phyloP scores from a whole-genome alignment of 2,113 vertebrate genomes.

The Xenotilapia longispinis region DNA sequence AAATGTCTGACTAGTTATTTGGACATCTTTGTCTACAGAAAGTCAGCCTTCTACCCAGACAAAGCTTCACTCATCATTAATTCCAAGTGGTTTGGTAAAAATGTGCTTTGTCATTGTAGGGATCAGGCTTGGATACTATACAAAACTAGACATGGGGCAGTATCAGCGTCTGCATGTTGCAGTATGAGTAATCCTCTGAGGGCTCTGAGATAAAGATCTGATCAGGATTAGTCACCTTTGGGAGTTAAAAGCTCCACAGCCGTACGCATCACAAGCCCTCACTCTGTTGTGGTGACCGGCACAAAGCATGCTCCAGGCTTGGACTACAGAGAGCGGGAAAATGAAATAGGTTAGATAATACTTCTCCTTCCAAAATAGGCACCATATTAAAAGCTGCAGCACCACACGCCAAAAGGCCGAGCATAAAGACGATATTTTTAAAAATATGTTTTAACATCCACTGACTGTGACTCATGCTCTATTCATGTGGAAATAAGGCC shows the following conservation, averaged over 20 bases:
- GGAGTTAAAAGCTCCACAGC: conserved; percentile 56
- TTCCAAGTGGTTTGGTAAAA: neutral
- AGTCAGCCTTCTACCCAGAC: neutral
- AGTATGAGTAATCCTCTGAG: neutral
- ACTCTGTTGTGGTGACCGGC: conserved; percentile 54
- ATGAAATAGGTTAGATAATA: neutral
- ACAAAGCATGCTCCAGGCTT: conserved; percentile 53
- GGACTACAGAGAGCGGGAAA: neutral
- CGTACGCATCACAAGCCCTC: conserved; percentile 46
- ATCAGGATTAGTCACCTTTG: conserved; percentile 26
- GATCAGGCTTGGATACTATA: neutral
- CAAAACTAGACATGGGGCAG: neutral
- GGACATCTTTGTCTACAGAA: neutral
- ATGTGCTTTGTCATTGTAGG: neutral
- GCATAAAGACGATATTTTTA: neutral
- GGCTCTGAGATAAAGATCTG: neutral
- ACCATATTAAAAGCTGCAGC: neutral
- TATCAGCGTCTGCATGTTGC: neutral
- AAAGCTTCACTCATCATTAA: neutral
- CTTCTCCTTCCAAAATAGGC: neutral
- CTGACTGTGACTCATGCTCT: neutral
- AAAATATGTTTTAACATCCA: neutral
- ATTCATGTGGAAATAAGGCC: conserved; percentile 17
- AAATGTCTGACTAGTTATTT: neutral
- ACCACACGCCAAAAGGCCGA: neutral